Evolutionary conservation across 2,888 invertebrate species (phyloP).

Genomic region (Tachina grossa): DNA sequence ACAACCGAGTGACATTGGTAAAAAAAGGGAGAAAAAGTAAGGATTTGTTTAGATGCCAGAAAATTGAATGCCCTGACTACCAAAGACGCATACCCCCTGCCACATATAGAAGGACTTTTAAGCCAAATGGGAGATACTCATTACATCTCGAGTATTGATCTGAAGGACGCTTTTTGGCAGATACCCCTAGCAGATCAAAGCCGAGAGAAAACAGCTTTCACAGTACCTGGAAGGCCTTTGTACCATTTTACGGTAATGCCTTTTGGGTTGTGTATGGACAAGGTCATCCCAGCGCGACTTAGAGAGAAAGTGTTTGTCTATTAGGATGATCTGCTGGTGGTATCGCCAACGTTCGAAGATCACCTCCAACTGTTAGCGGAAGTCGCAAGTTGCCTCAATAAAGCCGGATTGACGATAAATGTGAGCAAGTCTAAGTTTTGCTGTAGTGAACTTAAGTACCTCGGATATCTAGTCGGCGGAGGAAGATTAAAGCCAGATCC

Average conservation of each 20-base stretch:
- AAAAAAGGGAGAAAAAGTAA: no score
- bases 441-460: not conserved
- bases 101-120: conserved; percentile 58
- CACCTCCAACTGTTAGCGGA: not conserved
- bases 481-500: not conserved
- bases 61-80: not conserved
- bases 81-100: conserved; percentile 47
- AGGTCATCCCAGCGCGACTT: conserved; percentile 7
- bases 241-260: conserved; percentile 11
- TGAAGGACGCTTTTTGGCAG: conserved; percentile 37
- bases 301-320: conserved; percentile 10
- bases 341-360: not conserved
- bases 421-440: not conserved
- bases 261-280: conserved; percentile 49
- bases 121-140: conserved; percentile 55
- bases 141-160: conserved; percentile 59
- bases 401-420: not conserved
- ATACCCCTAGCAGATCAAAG: conserved; percentile 12
- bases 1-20: no score
- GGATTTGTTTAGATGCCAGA: no score
- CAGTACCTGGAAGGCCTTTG: conserved; percentile 28
- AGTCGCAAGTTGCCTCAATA: not conserved
- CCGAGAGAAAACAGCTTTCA: conserved; percentile 44
- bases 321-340: conserved; percentile 1
- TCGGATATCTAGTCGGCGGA: not conserved